Evolutionary conservation across 2,797 vertebrate genomes (phyloP).

Genomic region (Potorous gilbertii): DNA sequence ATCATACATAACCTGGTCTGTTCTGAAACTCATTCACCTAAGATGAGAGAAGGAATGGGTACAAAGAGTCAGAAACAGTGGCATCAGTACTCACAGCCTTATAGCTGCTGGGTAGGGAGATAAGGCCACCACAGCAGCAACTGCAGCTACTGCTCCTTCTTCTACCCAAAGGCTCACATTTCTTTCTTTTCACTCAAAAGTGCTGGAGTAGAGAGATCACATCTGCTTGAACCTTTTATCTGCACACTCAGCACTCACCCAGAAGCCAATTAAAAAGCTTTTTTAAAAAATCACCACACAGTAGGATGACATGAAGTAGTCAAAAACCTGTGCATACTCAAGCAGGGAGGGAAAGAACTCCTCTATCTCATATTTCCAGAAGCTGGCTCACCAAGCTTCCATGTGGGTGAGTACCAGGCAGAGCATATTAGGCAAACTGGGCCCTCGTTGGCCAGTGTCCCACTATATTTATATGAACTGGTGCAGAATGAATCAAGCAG

Average conservation of each 20-base stretch:
- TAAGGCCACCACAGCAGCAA: background rate
- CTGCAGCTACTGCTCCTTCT: background rate
- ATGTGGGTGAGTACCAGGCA: background rate
- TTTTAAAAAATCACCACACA: background rate
- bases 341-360: background rate
- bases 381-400: background rate
- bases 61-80: background rate
- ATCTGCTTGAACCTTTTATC: background rate
- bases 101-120: background rate
- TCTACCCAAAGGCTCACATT: background rate
- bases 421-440: background rate
- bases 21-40: background rate
- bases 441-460: background rate
- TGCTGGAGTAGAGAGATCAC: background rate
- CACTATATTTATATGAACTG: background rate
- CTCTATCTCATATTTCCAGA: background rate
- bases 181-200: background rate
- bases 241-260: background rate
- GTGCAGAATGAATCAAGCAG: background rate
- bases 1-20: background rate
- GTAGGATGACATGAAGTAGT: background rate
- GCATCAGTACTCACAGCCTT: background rate
- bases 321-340: background rate
- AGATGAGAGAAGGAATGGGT: background rate
- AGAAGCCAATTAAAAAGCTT: background rate